Base-by-base conservation (phyloP, 2,888 invertebrate genomes). In the Caenorhabditis zanzibari region DNA sequence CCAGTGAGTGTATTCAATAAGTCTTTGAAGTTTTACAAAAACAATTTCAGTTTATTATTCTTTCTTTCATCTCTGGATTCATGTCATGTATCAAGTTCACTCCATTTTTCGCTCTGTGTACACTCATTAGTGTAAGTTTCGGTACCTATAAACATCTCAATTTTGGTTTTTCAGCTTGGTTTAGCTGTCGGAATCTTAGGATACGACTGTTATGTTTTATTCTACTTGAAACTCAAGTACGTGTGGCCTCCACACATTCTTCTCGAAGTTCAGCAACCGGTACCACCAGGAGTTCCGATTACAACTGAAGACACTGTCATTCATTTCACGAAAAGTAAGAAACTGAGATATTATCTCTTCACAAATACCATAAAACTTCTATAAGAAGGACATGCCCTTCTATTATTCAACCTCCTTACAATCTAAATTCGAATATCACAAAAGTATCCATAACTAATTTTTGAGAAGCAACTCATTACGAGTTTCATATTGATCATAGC, bases 241-340 rank as follows among this genome's bases (percentile, higher is more conserved):
- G 63, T 63, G 24, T 63, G 63, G 63, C 63, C 63, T 47, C 63
- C 63, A 47, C n/a, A 10, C 9, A 3, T 63, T 6, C 41, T 63
- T 0, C 1, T 4, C 4, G 63, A 63, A 7, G 44, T 44, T 26
- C 44, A 63, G 41, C n/a, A n/a, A 1, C 1, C 1, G 16, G 3
- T 28, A 2, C n/a, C 28, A 19, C 26, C 44, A n/a, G 59, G 22
- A 38, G 0, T 9, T 0, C 63, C 47, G n/a, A 5, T 63, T n/a
- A 47, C 63, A n/a, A n/a, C 26, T 6, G 63, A 63, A 28, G 22
- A 28, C 10, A n/a, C n/a, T 6, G 1, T 26, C 0, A 10, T 63
- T 0, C 10, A 63, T n/a, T 63, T 47, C 28, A 47, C 63, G n/a
- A 47, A 63, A 41, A 38, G 61, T 61, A 61, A n/a, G n/a, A n/a